Evolutionary conservation across 1,140 invertebrate species (phyloP).

Genomic region (Drosophila burlai): DNA sequence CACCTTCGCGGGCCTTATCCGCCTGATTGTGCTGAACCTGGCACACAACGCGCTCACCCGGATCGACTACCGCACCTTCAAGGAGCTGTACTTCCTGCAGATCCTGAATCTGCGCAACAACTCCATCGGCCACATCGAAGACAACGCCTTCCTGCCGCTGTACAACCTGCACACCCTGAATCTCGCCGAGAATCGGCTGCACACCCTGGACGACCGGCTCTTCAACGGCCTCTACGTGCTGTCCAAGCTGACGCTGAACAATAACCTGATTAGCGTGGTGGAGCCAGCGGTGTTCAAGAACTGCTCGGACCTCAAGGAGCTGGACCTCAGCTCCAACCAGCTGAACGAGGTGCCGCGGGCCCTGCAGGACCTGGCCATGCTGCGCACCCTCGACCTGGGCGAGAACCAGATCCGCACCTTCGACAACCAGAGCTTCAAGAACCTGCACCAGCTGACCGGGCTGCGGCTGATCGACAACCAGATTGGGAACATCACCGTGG

Average conservation of each 20-base stretch:
- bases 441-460: conserved; percentile 93
- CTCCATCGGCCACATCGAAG: conserved; percentile 93
- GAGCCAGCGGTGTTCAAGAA: conserved; percentile 95
- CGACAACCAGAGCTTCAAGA: conserved; percentile 92
- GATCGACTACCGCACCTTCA: conserved; percentile 93
- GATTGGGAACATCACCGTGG: conserved; percentile 93
- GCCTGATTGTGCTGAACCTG: conserved; percentile 93
- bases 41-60: conserved; percentile 93
- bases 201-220: conserved; percentile 91
- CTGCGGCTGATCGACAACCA: conserved; percentile 94
- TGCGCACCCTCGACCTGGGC: conserved; percentile 94
- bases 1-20: conserved; percentile 93
- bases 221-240: conserved; percentile 94
- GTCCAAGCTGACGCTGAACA: conserved; percentile 93
- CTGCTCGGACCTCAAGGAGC: conserved; percentile 94
- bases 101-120: conserved; percentile 95
- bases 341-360: conserved; percentile 93
- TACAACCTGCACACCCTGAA: conserved; percentile 95
- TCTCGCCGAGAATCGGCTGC: conserved; percentile 93
- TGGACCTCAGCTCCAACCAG: conserved; percentile 95
- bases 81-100: conserved; percentile 94
- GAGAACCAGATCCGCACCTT: conserved; percentile 94
- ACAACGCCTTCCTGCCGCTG: conserved; percentile 93
- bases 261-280: conserved; percentile 92
- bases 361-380: conserved; percentile 91